Evolutionary conservation across 2,797 vertebrate genomes (phyloP).

Genomic region (Malacoctenus gilli): DNA sequence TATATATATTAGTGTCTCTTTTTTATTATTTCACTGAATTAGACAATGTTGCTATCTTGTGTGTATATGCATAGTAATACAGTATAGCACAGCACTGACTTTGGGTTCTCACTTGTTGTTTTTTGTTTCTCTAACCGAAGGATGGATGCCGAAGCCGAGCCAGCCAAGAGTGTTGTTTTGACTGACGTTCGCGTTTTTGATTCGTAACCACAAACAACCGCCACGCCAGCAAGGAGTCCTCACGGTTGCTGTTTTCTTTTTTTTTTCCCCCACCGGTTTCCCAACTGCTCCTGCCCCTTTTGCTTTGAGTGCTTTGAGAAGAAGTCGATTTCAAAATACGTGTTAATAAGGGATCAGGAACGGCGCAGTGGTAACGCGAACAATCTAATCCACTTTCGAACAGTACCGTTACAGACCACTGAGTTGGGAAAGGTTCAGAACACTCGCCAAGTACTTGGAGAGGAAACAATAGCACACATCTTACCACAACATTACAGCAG

Average conservation of each 20-base stretch:
- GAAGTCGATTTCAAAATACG: background rate
- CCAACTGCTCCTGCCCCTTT: background rate
- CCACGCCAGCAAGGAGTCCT: conserved; percentile 6
- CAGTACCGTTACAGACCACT: background rate
- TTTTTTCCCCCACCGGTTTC: background rate
- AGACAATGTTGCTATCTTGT: conserved; percentile 66
- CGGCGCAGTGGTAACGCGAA: conserved; percentile 6
- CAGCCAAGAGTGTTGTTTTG: too few species aligned
- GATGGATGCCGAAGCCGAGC: too few species aligned
- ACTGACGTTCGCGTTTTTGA: too few species aligned
- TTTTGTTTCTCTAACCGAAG: conserved; percentile 1
- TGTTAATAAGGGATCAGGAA: conserved; percentile 4
- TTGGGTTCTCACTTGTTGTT: conserved; percentile 13
- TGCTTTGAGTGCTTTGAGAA: background rate
- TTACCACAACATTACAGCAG: too few species aligned
- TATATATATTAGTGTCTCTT: conserved; percentile 36
- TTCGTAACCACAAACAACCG: too few species aligned
- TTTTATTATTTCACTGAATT: conserved; percentile 61
- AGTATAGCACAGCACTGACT: conserved; percentile 52
- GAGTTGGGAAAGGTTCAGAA: too few species aligned
- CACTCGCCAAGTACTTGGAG: too few species aligned
- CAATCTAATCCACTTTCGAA: background rate
- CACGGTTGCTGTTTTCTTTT: background rate
- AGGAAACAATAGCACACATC: too few species aligned
- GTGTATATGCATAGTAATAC: conserved; percentile 65